phyloP scores from a whole-genome alignment of 2,888 invertebrate species.

The Erannis defoliaria region DNA sequence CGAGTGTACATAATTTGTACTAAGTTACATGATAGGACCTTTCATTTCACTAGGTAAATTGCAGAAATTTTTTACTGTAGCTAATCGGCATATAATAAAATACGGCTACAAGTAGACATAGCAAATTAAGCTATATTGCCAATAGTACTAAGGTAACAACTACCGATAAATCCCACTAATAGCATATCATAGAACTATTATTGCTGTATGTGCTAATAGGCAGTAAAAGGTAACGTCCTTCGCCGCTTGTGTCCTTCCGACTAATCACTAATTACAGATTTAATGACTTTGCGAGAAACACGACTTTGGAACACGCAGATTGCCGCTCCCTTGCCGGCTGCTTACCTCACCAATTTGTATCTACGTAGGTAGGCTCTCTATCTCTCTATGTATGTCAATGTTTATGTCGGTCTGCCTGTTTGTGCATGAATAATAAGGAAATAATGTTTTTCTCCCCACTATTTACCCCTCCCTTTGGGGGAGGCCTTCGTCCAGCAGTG shows the following conservation, averaged over 20 bases:
- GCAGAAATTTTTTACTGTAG: too few species aligned
- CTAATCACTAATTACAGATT: conserved; percentile 55
- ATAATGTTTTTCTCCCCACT: background rate
- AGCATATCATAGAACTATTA: too few species aligned
- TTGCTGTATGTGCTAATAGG: too few species aligned
- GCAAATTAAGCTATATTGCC: conserved; percentile 8
- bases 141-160: conserved; percentile 25
- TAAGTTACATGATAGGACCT: too few species aligned
- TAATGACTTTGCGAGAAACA: conserved; percentile 63
- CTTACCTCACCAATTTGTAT: conserved; percentile 23
- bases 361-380: background rate
- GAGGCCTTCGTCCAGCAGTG: too few species aligned
- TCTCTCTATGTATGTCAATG: background rate
- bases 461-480: too few species aligned
- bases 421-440: background rate
- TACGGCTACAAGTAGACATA: background rate
- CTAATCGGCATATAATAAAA: conserved; percentile 4
- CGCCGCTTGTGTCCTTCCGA: conserved; percentile 55
- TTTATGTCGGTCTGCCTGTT: background rate
- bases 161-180: conserved; percentile 50
- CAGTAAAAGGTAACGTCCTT: conserved; percentile 54
- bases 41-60: too few species aligned
- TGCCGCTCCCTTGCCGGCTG: conserved; percentile 56
- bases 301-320: conserved; percentile 65
- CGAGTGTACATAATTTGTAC: too few species aligned